Evolutionary conservation across 2,888 invertebrate species (phyloP), one percentile per base, ranked within the genome.

Genomic region (Ochropleura leucogaster): DNA sequence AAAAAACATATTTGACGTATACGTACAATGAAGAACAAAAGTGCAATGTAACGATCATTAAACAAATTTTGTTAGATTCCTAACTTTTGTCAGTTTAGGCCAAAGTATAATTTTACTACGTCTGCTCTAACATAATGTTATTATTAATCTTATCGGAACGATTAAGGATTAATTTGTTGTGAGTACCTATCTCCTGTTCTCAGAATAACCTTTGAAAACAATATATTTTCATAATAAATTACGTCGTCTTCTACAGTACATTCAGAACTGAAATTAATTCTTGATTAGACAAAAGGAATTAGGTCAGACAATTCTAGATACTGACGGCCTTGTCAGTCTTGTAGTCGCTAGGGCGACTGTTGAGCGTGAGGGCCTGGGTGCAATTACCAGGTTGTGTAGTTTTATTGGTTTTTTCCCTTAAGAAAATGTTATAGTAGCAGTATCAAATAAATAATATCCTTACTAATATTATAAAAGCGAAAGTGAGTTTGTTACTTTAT

Each of bases 111-210:
- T 55, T 57, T 57, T 18, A n/a, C 47, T 16, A 51, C 5, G 1
- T 4, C 9, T 57, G 20, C 8, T 55, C 20, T 57, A 57, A 79
- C 2, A 63, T 51, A 40, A 10, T 44, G 7, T 47, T 49, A 59
- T 47, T 67, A 10, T n/a, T 68, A 63, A 82, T 82, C 74, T 83
- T 63, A 79, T 83, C 80, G 53, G 71, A 57, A 40, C 20, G 14
- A 4, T 16, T 9, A 65, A 68, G n/a, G 12, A 65, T 46, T 66
- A 65, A 40, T 77, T 62, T 62, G 42, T 55, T 60, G 47, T 70
- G 20, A 53, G 16, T 59, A 67, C 69, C 40, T 46, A 67, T 75
- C 46, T 51, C 12, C 18, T 20, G n/a, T 69, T 65, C 64, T 68
- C 44, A 71, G 53, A 55, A 71, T 8, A 65, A 46, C 46, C 12